Conservation (phyloP, 2,888 invertebrate genomes). For the Caenorhabditis imperialis region DNA sequence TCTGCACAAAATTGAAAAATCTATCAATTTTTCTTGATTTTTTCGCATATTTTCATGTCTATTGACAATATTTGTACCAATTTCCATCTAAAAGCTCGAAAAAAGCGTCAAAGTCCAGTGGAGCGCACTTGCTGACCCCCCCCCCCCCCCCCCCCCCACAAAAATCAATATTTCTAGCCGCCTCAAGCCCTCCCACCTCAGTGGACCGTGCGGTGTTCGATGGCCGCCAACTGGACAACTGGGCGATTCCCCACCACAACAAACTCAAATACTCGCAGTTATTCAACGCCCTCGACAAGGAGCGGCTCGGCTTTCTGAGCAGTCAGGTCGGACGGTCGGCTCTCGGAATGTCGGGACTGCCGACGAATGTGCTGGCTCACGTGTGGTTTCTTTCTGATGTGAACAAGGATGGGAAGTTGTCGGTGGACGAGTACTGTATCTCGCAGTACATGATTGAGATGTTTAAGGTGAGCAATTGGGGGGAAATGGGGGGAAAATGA, state of each 20-base stretch:
- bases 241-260: conserved; percentile 75
- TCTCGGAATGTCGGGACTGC: conserved; percentile 92
- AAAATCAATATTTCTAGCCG: conserved; percentile 10
- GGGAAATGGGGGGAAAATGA: no score
- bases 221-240: conserved; percentile 71
- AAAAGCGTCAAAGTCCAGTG: no score
- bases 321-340: conserved; percentile 80
- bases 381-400: conserved; percentile 95
- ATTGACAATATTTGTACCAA: neutral
- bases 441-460: conserved; percentile 94
- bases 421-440: conserved; percentile 96
- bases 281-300: conserved; percentile 76
- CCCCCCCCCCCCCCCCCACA: no score
- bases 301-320: conserved; percentile 68
- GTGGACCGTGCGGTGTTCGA: conserved; percentile 38
- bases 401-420: conserved; percentile 91
- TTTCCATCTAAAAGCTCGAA: neutral
- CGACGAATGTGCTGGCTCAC: conserved; percentile 91
- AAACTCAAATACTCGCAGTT: conserved; percentile 75
- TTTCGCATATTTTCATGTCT: neutral
- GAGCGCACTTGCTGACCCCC: no score
- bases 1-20: no score
- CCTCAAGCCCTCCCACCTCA: conserved; percentile 3
- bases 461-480: conserved; percentile 70
- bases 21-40: no score